phyloP scores from a whole-genome alignment of 2,113 vertebrate genomes.

The Gnathonemus longibarbis region DNA sequence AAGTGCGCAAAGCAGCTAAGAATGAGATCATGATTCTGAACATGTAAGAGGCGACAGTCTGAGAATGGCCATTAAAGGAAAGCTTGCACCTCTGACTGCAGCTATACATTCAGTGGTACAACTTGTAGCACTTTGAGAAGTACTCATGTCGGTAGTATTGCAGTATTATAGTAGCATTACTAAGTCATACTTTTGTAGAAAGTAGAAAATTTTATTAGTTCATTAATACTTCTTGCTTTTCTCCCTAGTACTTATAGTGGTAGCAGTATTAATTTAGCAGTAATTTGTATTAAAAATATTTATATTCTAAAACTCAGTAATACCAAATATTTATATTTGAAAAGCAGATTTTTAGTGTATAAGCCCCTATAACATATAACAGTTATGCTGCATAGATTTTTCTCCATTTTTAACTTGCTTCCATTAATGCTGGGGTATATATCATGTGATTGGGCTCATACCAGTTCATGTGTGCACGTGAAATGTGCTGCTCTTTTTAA shows the following conservation, averaged over 20 bases:
- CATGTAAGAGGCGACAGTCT: conserved; percentile 51
- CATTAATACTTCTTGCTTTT: not conserved
- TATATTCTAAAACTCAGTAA: not conserved
- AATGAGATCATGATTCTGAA: conserved; percentile 79
- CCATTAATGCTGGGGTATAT: not conserved
- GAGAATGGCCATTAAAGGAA: not conserved
- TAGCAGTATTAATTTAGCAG: not conserved
- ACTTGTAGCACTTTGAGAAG: not conserved
- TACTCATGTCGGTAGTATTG: not conserved
- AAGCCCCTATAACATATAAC: not conserved
- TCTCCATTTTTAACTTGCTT: not conserved
- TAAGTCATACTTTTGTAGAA: not conserved
- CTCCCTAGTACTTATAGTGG: not conserved
- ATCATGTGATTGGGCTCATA: not conserved
- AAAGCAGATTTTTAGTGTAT: not conserved
- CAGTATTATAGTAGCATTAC: not conserved
- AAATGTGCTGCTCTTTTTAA: not conserved
- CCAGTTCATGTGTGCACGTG: too few relatives aligned
- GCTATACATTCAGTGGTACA: not conserved
- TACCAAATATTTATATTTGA: not conserved
- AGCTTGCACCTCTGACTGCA: not conserved
- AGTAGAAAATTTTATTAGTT: not conserved
- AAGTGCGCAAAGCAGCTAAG: conserved; percentile 76
- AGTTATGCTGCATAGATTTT: not conserved
- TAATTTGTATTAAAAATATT: not conserved